A percentile compares a stretch with the other conserved stretches of the same genome.
Evolutionary conservation across 2,797 vertebrate genomes (phyloP).

Genomic region (Sternotherus odoratus): DNA sequence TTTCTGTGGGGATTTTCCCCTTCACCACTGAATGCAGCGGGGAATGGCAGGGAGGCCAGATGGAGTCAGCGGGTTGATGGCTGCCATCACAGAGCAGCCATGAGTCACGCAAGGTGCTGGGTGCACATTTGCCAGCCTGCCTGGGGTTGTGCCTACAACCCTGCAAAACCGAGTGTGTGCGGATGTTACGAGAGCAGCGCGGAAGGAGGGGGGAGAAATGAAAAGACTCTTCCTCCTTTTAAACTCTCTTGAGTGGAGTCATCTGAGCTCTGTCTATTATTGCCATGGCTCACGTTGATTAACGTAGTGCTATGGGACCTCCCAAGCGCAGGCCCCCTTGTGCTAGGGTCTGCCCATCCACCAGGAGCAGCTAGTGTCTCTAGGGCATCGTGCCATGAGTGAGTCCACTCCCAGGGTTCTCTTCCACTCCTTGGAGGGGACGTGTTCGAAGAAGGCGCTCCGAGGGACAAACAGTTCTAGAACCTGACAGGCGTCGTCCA

Average conservation of each 20-base stretch:
- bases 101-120: not conserved
- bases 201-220: not conserved
- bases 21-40: accelerated
- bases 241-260: not conserved
- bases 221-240: not conserved
- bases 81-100: not conserved
- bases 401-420: not conserved
- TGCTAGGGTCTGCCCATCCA: not conserved
- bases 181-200: accelerated
- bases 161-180: not conserved
- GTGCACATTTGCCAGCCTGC: not conserved
- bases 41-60: accelerated
- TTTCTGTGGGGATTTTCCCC: not conserved
- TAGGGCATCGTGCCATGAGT: not conserved
- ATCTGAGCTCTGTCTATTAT: not conserved
- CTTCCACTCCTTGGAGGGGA: not conserved
- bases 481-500: not conserved
- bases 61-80: not conserved
- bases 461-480: not conserved
- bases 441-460: not conserved
- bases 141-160: not conserved
- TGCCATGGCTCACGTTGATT: not conserved
- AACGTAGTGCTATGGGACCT: not conserved
- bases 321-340: not conserved
- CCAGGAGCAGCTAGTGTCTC: not conserved